Percentiles rank a stretch among this genome's conserved stretches.
These are phyloP conservation scores for Phasianus colchicus DNA, from an alignment of 2,113 vertebrate species.

Conservation along the genomic window DNA sequence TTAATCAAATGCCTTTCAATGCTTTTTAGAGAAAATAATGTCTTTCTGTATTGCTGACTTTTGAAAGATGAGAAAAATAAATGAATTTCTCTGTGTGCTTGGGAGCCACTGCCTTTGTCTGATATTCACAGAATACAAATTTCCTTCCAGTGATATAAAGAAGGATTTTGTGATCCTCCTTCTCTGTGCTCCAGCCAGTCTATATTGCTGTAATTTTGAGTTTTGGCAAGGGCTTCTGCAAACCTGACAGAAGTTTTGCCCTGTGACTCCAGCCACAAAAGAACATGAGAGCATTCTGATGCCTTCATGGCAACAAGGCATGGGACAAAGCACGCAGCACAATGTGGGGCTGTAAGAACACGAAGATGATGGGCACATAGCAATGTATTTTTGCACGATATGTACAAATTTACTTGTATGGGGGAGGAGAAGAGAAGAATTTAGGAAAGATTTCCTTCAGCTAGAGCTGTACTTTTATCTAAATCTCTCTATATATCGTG, in stretches of 20 bases:
- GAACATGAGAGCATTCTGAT: not conserved
- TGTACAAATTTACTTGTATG: not conserved
- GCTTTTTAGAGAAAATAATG: not conserved
- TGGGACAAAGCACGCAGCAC: not conserved
- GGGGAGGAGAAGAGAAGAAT: not conserved
- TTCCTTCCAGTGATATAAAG: not conserved
- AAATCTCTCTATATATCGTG: not conserved
- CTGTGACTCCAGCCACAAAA: not conserved
- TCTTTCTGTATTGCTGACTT: not conserved
- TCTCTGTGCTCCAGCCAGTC: not conserved
- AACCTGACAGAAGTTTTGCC: not conserved
- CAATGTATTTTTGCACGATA: not conserved
- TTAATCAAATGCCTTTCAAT: not conserved
- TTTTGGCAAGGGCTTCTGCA: not conserved
- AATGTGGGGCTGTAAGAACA: not conserved
- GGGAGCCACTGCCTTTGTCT: not conserved
- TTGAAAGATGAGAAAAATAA: not conserved
- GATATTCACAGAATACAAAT: not conserved
- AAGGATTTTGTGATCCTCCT: not conserved
- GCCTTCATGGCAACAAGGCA: accelerated
- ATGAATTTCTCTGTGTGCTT: not conserved
- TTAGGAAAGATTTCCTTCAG: not conserved
- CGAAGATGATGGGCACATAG: not conserved
- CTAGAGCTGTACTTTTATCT: not conserved
- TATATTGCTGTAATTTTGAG: not conserved